Evolutionary conservation across 2,888 invertebrate species (phyloP).

Genomic region (Cephus sareptanus): DNA sequence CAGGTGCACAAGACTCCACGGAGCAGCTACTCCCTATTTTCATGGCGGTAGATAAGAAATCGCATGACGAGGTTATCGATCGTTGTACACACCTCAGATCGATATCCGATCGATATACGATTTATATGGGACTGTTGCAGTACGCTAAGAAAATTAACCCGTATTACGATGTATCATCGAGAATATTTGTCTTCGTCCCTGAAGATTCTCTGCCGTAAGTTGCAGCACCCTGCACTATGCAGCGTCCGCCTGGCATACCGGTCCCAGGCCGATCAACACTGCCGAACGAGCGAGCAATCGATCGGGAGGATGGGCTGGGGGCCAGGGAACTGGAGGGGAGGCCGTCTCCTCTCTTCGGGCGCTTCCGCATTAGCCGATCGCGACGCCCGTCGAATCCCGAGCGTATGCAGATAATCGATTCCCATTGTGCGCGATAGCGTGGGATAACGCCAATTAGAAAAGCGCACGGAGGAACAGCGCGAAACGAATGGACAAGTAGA

Average conservation of each 20-base stretch:
- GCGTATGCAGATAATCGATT: neutral
- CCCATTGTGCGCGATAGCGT: neutral
- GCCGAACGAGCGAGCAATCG: neutral
- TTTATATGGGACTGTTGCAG: no score
- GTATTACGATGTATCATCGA: neutral
- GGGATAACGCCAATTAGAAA: neutral
- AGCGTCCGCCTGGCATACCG: neutral
- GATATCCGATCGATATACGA: neutral
- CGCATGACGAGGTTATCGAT: neutral
- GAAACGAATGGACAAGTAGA: neutral
- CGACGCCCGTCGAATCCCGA: neutral
- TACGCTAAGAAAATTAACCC: neutral
- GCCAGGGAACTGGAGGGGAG: neutral
- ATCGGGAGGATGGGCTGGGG: neutral
- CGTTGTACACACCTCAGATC: neutral
- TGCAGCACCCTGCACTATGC: neutral
- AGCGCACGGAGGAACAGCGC: neutral
- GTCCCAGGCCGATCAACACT: neutral
- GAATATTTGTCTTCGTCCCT: neutral
- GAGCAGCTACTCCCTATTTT: neutral
- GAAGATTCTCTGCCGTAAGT: neutral
- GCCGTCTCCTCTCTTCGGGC: neutral
- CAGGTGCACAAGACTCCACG: conserved; percentile 28
- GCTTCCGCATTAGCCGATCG: neutral
- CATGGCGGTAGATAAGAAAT: neutral